These are phyloP conservation scores for Hippasteria phrygiana DNA, from an alignment of 53 echinoderm and acorn worm genomes.

Conservation along the genomic window DNA sequence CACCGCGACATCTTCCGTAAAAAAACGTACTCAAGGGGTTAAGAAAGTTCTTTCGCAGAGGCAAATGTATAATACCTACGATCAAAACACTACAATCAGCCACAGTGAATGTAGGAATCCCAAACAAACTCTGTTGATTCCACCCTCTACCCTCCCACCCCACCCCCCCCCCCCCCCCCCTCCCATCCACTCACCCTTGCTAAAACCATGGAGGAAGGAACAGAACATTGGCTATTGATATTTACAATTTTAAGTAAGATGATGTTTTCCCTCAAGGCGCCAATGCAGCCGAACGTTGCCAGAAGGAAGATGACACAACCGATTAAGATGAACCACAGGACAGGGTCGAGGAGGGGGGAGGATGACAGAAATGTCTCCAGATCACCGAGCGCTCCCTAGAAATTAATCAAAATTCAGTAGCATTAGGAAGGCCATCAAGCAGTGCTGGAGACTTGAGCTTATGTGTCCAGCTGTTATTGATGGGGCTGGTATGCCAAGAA, in stretches of 20 bases:
- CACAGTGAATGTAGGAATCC: too few relatives aligned
- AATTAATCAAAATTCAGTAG: not conserved
- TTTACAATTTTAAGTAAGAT: constrained; percentile 84
- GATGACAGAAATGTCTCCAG: constrained; percentile 72
- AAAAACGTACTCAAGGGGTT: too few relatives aligned
- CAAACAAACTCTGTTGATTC: too few relatives aligned
- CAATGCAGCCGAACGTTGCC: constrained; percentile 92
- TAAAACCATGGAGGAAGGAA: not conserved
- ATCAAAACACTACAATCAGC: too few relatives aligned
- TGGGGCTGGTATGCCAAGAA: too few relatives aligned
- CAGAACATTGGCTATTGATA: not conserved
- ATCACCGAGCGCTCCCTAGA: constrained; percentile 83
- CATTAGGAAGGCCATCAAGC: not conserved
- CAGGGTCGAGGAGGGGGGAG: constrained; percentile 80
- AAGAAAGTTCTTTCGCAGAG: too few relatives aligned
- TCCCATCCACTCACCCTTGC: too few relatives aligned
- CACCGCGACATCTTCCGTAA: too few relatives aligned
- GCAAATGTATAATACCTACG: too few relatives aligned
- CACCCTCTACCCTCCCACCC: too few relatives aligned
- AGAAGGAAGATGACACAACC: constrained; percentile 87
- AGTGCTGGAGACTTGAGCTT: not conserved
- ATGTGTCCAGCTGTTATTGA: too few relatives aligned
- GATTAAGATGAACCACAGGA: constrained; percentile 78
- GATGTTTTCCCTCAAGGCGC: constrained; percentile 93
- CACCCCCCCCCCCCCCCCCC: too few relatives aligned